Evolutionary conservation across 1,140 invertebrate species (phyloP), one percentile per base, ranked within the genome.

Genomic region (Drosophila watanabei): DNA sequence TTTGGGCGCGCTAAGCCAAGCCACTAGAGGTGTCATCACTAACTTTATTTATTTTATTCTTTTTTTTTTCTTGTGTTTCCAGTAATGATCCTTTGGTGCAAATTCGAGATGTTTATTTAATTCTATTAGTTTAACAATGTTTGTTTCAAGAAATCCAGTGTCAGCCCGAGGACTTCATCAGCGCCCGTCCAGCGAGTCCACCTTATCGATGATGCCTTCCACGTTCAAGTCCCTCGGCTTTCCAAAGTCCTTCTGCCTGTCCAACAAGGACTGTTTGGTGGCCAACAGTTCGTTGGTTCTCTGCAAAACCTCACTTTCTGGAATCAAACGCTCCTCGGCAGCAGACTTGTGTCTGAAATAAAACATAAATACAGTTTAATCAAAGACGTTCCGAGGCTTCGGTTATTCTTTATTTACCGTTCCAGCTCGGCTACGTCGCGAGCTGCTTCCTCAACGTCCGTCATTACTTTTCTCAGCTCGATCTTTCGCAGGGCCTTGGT

Each of bases 81-180:
- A 33, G 18, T 18, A 33, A 33, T 33, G 2, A 32, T 33, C 11
- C 30, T 52, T 33, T 4, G n/a, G 16, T 75, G 43, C 72, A 79
- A 75, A 63, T 56, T 43, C 28, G 65, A 75, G n/a, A 56, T 54
- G 46, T 35, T 37, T 66, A 52, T 75, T 46, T 56, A 56, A 78
- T 75, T 88, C 54, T 78, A 54, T 89, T 73, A 65, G 43, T 63
- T 62, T 75, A 75, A 80, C 24, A 75, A 54, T 65, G 59, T 69
- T 78, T 80, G 71, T 75, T 62, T 75, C 52, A 84, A 68, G 71
- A 77, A 82, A 80, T 82, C 76, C 48, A 84, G 58, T 80, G 69
- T 81, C 49, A 41, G 39, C 13, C 2, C 3, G 24, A 32, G 18
- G 5, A 35, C 20, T 72, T 60, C 41, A 33, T 48, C 80, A 64